Evolutionary conservation across 2,797 vertebrate species (phyloP).

Genomic region (Onychomys torridus): DNA sequence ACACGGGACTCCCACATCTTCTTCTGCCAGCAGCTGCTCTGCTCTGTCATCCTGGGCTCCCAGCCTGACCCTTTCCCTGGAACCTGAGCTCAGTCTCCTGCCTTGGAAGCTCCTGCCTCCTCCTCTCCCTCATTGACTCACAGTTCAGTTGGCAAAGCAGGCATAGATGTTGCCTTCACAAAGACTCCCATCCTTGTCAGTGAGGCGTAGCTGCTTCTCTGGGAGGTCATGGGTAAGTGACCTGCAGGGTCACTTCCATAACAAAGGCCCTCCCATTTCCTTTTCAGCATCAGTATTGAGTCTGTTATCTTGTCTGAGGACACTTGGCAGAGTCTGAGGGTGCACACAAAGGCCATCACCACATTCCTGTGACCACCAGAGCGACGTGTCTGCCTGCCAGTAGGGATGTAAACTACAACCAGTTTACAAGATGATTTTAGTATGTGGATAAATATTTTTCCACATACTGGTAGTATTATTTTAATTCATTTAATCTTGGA

Average conservation of each 20-base stretch:
- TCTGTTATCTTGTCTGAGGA: background rate
- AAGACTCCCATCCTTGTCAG: background rate
- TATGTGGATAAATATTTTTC: background rate
- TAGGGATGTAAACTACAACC: accelerated
- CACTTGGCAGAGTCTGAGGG: background rate
- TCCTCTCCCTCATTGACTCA: background rate
- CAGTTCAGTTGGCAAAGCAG: background rate
- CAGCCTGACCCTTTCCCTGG: background rate
- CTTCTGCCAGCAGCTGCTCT: background rate
- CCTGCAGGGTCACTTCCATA: background rate
- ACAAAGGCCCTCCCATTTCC: background rate
- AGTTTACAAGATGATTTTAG: background rate
- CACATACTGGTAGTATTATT: background rate
- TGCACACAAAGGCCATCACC: background rate
- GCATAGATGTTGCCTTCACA: background rate
- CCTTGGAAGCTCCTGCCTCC: background rate
- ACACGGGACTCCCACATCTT: background rate
- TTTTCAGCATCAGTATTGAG: background rate
- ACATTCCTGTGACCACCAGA: background rate
- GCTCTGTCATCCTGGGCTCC: background rate
- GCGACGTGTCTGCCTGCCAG: background rate
- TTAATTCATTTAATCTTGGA: slow-evolving; percentile 13
- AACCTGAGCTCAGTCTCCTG: background rate
- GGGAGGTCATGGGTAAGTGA: background rate
- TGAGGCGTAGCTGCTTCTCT: background rate